Conservation (phyloP, 2,888 invertebrate genomes). For the Nephrotoma flavescens region DNA sequence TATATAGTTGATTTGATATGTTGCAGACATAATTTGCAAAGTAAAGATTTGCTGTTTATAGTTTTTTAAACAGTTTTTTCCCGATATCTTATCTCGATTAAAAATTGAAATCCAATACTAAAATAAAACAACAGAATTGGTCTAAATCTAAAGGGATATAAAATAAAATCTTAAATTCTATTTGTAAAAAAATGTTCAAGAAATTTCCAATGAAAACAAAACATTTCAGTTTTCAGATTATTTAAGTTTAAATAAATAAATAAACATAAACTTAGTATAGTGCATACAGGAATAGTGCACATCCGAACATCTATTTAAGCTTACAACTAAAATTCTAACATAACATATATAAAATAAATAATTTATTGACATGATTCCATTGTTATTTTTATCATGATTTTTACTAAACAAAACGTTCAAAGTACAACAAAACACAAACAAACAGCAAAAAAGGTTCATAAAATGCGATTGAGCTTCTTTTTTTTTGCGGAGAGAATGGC, state of each 20-base stretch:
- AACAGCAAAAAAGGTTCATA: background rate
- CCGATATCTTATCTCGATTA: too few species aligned
- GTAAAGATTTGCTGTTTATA: too few species aligned
- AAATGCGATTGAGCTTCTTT: background rate
- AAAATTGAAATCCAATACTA: too few species aligned
- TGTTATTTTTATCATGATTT: background rate
- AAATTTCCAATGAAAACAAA: background rate
- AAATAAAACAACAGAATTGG: too few species aligned
- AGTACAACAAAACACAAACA: background rate
- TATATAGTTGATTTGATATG: too few species aligned
- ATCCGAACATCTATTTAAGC: background rate
- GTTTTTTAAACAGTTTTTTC: too few species aligned
- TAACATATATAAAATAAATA: background rate
- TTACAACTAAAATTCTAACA: background rate
- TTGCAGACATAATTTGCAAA: too few species aligned
- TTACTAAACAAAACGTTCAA: background rate
- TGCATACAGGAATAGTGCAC: background rate
- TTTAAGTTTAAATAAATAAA: background rate
- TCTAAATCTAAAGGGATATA: background rate
- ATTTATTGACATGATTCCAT: background rate
- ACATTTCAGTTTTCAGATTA: background rate
- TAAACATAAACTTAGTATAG: background rate
- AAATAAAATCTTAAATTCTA: background rate
- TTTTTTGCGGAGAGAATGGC: background rate
- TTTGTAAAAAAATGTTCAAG: background rate